phyloP scores from a whole-genome alignment of 2,888 invertebrate species.

The Caenorhabditis afra region DNA sequence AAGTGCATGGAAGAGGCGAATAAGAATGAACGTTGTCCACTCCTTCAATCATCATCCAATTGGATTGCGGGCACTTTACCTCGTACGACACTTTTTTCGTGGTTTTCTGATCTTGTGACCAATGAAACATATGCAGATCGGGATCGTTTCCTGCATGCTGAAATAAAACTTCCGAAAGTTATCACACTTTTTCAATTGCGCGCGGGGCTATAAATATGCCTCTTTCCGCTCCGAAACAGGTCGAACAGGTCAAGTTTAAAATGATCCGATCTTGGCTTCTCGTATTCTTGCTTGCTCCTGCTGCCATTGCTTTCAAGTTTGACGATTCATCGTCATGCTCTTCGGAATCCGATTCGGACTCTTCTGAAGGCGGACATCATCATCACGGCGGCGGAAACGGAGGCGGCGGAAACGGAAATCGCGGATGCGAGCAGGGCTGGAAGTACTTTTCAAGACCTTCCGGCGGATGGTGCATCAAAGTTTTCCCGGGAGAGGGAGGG shows the following conservation, averaged over 20 bases:
- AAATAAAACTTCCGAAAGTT: background rate
- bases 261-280: no score
- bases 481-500: background rate
- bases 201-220: no score
- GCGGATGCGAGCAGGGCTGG: constrained; percentile 17
- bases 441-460: constrained; percentile 4
- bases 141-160: background rate
- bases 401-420: background rate
- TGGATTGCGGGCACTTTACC: constrained; percentile 61
- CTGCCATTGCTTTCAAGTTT: no score
- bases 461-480: constrained; percentile 39
- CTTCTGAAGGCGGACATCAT: no score
- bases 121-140: no score
- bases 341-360: no score
- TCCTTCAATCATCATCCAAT: constrained; percentile 43
- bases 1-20: constrained; percentile 61
- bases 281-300: no score
- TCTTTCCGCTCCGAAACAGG: no score
- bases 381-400: background rate
- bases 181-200: no score
- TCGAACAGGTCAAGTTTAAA: no score
- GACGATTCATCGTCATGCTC: no score
- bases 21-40: constrained; percentile 47
- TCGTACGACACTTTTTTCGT: constrained; percentile 35
- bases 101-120: no score